A percentile compares a stretch with the other conserved stretches of the same genome.
Evolutionary conservation across 2,113 vertebrate species (phyloP).

Genomic region (Thomomys bottae): DNA sequence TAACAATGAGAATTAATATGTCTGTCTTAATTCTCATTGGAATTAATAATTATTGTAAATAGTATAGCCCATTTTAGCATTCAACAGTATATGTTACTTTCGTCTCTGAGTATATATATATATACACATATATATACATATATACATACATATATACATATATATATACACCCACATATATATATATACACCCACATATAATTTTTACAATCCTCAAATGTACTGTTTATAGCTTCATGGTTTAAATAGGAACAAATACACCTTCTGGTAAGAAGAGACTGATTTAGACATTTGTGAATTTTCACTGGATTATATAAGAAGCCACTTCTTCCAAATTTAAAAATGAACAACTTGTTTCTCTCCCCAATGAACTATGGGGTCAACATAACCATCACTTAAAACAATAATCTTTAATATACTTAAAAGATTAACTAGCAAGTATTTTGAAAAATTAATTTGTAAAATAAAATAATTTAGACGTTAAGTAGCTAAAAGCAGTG

Average conservation of each 20-base stretch:
- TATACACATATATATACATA: no score
- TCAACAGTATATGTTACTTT: conserved; percentile 33
- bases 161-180: no score
- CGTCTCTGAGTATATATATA: background rate
- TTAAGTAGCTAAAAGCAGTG: background rate
- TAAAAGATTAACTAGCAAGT: no score
- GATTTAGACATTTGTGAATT: conserved; percentile 18
- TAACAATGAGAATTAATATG: background rate
- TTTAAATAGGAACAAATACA: background rate
- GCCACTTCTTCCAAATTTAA: background rate
- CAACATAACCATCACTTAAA: background rate
- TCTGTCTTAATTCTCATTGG: background rate
- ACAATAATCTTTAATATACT: conserved; percentile 22
- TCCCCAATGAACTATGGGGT: background rate
- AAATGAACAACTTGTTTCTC: background rate
- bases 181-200: no score
- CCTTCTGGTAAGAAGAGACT: background rate
- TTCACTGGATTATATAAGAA: conserved; percentile 18
- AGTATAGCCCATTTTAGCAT: background rate
- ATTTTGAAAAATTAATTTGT: no score
- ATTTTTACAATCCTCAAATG: background rate
- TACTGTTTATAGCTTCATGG: background rate
- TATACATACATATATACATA: no score
- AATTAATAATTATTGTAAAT: background rate
- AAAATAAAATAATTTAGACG: conserved; percentile 44